Base-by-base conservation (phyloP, 2,888 invertebrate genomes). In the Cylloceria caligata region DNA sequence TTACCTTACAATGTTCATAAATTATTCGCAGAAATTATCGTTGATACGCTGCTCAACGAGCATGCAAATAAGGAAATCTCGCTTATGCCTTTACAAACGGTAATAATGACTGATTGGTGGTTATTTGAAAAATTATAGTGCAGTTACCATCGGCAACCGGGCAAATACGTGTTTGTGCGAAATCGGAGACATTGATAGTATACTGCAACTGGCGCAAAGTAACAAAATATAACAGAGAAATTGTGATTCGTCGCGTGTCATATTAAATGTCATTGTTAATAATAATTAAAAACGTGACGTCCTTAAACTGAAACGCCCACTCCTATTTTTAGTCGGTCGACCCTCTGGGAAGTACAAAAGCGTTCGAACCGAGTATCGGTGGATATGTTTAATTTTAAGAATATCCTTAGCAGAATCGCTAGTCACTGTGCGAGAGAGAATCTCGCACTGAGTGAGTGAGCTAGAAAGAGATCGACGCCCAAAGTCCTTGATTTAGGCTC, bases 251-350 rank as follows among this genome's bases (percentile, higher is more conserved):
- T 7, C 19, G 60, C 57, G 30, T 27, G 57, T 16, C 34, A 19
- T 16, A 16, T 60, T 60, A 19, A 60, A 34, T 60, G 19, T 57
- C 55, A n/a, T 30, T 27, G 39, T n/a, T n/a, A 64, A 64, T 42
- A 64, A 64, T 64, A 42, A 64, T 64, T 39, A 7, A 11, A 24
- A 27, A 16, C 24, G 5, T 27, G 21, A 21, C 68, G 68, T 24
- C 49, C 36, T 36, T 34, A 3, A 9, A 55, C 24, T 36, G n/a
- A 39, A 69, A 69, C 68, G 68, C 68, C 68, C 68, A 55, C 55
- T 4, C 16, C n/a, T 5, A 27, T 57, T 30, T 30, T 57, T 30
- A 49, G 5, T 57, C n/a, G n/a, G 4, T 16, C 30, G 30, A 55
- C 7, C 9, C 19, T 24, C 49, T 21, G 9, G 11, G 11, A 0